These are phyloP conservation scores for Conus canariensis DNA, from an alignment of 2,888 invertebrate species.

Conservation along the genomic window DNA sequence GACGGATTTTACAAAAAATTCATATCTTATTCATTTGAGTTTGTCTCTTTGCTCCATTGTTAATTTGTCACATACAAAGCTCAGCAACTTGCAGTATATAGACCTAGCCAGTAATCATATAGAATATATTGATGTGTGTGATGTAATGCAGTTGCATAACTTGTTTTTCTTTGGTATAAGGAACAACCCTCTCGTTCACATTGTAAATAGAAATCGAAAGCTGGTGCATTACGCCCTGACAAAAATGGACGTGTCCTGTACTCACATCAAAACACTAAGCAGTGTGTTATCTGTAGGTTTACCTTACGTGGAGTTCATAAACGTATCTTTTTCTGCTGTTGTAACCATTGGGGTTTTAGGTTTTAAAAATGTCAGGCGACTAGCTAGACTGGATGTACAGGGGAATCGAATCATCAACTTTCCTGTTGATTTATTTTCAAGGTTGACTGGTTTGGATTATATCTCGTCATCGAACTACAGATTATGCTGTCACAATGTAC, in stretches of 20 bases:
- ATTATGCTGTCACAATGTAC: not conserved
- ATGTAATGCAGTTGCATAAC: not conserved
- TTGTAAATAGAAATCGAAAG: not conserved
- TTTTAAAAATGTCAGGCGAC: no score
- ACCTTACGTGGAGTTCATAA: no score
- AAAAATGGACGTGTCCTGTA: not conserved
- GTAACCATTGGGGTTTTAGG: no score
- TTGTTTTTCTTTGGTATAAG: not conserved
- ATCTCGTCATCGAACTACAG: not conserved
- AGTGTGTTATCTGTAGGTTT: no score
- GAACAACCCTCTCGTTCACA: not conserved
- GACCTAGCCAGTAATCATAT: conserved; percentile 38
- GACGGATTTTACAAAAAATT: not conserved
- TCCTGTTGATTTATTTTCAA: not conserved
- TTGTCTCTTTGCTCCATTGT: conserved; percentile 12
- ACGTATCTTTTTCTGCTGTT: no score
- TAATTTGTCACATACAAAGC: not conserved
- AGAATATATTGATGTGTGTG: not conserved
- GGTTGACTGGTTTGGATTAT: not conserved
- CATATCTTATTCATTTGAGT: conserved; percentile 8
- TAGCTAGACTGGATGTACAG: not conserved
- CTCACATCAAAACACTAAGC: not conserved
- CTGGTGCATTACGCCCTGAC: not conserved
- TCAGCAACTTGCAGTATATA: conserved; percentile 27
- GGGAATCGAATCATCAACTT: not conserved